Percentiles rank a stretch among this genome's conserved stretches.
Conservation (phyloP, 2,797 vertebrate genomes). For the Spondyliosoma cantharus region DNA sequence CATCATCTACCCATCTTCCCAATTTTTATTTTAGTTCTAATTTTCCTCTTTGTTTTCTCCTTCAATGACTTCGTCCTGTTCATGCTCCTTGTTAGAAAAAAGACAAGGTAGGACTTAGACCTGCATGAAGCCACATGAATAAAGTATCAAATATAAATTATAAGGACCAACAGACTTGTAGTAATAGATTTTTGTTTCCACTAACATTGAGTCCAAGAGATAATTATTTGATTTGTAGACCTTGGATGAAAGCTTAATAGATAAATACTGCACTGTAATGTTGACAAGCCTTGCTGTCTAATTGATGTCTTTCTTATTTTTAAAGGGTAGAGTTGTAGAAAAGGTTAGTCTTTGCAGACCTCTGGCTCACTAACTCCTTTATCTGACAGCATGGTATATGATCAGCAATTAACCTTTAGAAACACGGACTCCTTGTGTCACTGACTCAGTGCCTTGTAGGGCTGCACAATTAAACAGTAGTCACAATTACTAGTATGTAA, state of each 20-base stretch:
- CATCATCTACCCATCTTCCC: not conserved
- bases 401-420: constrained; percentile 55
- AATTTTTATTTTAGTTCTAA: constrained; percentile 72
- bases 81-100: constrained; percentile 85
- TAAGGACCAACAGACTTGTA: not conserved
- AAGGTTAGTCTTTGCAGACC: constrained; percentile 75
- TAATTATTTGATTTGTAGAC: not conserved
- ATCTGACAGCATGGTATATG: constrained; percentile 71
- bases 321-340: constrained; percentile 83
- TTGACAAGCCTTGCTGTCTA: constrained; percentile 35
- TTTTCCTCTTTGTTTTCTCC: constrained; percentile 77
- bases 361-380: constrained; percentile 11
- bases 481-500: not conserved
- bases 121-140: constrained; percentile 75
- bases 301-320: constrained; percentile 43
- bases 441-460: constrained; percentile 30
- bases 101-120: constrained; percentile 85
- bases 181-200: not conserved
- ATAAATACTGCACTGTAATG: constrained; percentile 1
- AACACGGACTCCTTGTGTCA: constrained; percentile 1
- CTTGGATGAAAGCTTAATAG: not conserved
- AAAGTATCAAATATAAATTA: constrained; percentile 20
- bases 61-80: constrained; percentile 62
- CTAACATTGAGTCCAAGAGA: constrained; percentile 48
- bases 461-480: constrained; percentile 51